Base-by-base conservation (phyloP, 2,888 invertebrate genomes). In the Plutella xylostella region DNA sequence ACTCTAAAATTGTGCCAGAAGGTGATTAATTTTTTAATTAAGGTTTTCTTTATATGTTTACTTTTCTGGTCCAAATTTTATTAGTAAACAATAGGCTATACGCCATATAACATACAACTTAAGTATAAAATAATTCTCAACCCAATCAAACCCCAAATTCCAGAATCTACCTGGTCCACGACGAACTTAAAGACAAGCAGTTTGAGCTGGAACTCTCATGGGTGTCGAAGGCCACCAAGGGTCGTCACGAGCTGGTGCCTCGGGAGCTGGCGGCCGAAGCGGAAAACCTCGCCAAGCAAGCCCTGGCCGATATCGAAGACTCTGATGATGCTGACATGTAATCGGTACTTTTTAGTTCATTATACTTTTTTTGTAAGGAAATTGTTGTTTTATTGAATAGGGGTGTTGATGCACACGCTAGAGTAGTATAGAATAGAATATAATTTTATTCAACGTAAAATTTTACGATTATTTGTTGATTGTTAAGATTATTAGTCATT, bases 141-240 rank as follows among this genome's bases (percentile, higher is more conserved):
- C 43, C 7, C 9, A 7, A 17, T 9, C 2, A 34, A 2, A 17
- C 20, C 4, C 4, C 1, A 25, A 7, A 48, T 67, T 87, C 72
- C 69, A 93, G 92, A 53, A 92, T 96, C 64, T 95, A 96, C 65
- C 77, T 93, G 42, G 94, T 96, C 1, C 95, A 96, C 57, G 95
- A 96, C 67, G 95, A 98, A 71, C 86, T 98, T 4, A 99, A 98
- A 77, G 96, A 96, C 76, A 96, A 96, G 72, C 91, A 94, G 57
- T 98, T 98, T 68, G 97, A 97, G 65, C 82, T 97, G 57, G 98
- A 98, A 74, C 87, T 98, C 60, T 96, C 97, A 44, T 96, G 98
- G 93, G 95, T 97, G 12, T 93, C 95, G 43, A 90, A 90, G 59
- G 90, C 89, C 49, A 91, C 91, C 0, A 85, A 89, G 14, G 97